Percentiles rank a stretch among this genome's conserved stretches.
Conservation (phyloP, 2,888 invertebrate species). For the Penaeus monodon region DNA sequence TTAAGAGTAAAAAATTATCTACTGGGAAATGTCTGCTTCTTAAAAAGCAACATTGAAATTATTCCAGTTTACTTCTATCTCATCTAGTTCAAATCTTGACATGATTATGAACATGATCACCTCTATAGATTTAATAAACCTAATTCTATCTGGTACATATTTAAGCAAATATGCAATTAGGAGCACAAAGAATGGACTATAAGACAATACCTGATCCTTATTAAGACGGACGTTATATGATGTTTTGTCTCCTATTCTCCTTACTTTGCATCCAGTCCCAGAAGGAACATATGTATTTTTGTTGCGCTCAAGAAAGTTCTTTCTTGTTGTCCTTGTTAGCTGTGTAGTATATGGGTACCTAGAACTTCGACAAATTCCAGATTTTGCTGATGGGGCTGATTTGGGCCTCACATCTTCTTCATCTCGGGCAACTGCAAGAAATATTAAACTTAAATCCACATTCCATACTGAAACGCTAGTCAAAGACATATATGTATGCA, state of each 20-base stretch:
- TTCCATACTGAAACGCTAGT: background rate
- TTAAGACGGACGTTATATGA: constrained; percentile 40
- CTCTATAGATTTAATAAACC: too few species aligned
- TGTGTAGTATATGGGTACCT: constrained; percentile 27
- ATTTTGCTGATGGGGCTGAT: constrained; percentile 12
- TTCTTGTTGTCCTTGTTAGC: constrained; percentile 37
- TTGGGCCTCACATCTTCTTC: background rate
- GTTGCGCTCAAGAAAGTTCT: constrained; percentile 25
- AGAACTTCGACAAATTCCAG: constrained; percentile 7
- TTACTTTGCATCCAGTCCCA: constrained; percentile 33
- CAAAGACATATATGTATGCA: too few species aligned
- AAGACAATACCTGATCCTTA: constrained; percentile 34
- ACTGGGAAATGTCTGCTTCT: too few species aligned
- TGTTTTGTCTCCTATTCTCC: constrained; percentile 39
- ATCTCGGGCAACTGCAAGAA: too few species aligned
- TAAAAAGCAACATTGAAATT: too few species aligned
- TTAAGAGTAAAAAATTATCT: too few species aligned
- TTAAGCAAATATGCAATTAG: too few species aligned
- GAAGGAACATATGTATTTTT: constrained; percentile 23
- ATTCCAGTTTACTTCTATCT: too few species aligned
- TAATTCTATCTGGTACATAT: too few species aligned
- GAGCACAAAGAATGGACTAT: too few species aligned
- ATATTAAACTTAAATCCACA: background rate
- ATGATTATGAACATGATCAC: too few species aligned
- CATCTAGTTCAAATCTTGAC: too few species aligned